Conservation (phyloP, 2,113 vertebrate species). For the Alces alces region DNA sequence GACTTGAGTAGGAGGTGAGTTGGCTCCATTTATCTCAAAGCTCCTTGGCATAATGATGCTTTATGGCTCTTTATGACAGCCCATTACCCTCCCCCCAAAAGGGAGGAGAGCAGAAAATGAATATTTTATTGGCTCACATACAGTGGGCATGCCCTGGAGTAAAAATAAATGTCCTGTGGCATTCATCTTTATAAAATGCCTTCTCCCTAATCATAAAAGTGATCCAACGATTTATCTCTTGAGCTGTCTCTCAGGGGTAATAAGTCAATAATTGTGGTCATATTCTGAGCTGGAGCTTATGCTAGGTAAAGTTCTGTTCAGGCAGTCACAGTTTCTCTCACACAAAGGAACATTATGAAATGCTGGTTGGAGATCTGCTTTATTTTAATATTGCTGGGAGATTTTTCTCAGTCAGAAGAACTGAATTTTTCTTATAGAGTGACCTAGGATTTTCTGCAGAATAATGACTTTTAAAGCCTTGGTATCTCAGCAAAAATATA, state of each 20-base stretch:
- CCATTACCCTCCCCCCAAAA: slow-evolving; percentile 22
- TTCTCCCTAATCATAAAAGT: slow-evolving; percentile 51
- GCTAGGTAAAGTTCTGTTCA: not conserved
- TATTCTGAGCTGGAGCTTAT: not conserved
- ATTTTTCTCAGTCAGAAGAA: not conserved
- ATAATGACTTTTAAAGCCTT: not conserved
- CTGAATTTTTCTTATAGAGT: not conserved
- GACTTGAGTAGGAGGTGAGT: not conserved
- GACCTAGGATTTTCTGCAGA: not conserved
- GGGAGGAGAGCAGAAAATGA: slow-evolving; percentile 58
- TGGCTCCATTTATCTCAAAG: not conserved
- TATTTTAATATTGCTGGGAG: not conserved
- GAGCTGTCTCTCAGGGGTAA: not conserved
- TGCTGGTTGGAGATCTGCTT: not conserved
- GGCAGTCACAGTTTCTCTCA: slow-evolving; percentile 9
- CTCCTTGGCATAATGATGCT: slow-evolving; percentile 3
- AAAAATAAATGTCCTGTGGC: slow-evolving; percentile 70
- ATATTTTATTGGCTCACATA: slow-evolving; percentile 61
- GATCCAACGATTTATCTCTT: slow-evolving; percentile 28
- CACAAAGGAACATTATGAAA: not conserved
- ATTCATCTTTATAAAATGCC: slow-evolving; percentile 59
- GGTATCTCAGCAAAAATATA: not conserved
- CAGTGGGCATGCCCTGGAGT: slow-evolving; percentile 48
- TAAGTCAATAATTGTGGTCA: slow-evolving; percentile 37
- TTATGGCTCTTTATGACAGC: slow-evolving; percentile 28